Conservation (phyloP, 1,140 invertebrate species). For the Nilaparvata lugens region DNA sequence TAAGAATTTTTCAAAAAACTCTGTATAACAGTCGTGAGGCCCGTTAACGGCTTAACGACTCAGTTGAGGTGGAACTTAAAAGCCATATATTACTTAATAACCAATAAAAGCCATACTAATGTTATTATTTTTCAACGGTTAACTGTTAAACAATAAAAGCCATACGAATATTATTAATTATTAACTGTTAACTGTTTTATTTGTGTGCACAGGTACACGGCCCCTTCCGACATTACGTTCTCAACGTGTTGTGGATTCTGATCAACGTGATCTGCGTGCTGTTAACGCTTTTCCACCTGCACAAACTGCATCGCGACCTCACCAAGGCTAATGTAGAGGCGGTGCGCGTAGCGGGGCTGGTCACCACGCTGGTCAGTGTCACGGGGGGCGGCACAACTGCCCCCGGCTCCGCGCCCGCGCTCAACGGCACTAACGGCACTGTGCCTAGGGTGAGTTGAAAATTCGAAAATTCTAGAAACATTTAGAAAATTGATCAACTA, state of each 20-base stretch:
- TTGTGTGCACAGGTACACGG: constrained; percentile 36
- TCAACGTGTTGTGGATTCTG: constrained; percentile 82
- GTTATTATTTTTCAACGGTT: too few species aligned
- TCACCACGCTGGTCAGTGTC: constrained; percentile 64
- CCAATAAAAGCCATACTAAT: too few species aligned
- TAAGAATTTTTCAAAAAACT: too few species aligned
- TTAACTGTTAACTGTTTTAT: too few species aligned
- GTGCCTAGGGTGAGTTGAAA: constrained; percentile 33
- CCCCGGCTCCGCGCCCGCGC: neutral
- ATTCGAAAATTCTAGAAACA: too few species aligned
- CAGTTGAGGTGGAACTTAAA: too few species aligned
- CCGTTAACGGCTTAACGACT: too few species aligned
- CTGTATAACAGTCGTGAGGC: too few species aligned
- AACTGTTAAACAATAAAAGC: too few species aligned
- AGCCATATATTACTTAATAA: too few species aligned
- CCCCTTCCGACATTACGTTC: constrained; percentile 75
- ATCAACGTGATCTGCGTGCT: constrained; percentile 80
- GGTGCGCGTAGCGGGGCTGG: constrained; percentile 60
- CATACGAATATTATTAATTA: too few species aligned
- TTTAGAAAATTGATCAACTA: too few species aligned
- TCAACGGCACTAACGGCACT: constrained; percentile 29
- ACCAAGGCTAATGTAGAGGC: constrained; percentile 63
- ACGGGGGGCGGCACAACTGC: constrained; percentile 38
- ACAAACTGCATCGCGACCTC: constrained; percentile 74
- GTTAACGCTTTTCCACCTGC: constrained; percentile 73